phyloP scores from a whole-genome alignment of 2,113 vertebrate genomes.

The Muntiacus muntjak region DNA sequence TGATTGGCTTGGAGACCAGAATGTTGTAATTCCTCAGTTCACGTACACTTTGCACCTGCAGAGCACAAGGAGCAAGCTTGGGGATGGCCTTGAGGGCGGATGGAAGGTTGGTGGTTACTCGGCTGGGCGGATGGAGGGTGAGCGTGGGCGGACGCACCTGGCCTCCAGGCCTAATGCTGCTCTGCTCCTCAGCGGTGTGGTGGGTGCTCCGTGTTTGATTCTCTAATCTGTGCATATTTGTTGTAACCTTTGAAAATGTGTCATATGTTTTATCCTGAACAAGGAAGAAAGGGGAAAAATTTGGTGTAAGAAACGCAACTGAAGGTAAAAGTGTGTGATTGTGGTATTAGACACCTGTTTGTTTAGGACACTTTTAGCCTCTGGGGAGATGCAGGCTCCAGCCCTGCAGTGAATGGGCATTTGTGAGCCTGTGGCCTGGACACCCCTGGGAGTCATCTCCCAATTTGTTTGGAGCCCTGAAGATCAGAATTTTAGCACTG shows the following conservation, averaged over 20 bases:
- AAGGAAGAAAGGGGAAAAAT: neutral
- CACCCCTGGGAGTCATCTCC: neutral
- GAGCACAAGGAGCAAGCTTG: neutral
- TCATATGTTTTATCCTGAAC: neutral
- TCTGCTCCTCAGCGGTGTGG: neutral
- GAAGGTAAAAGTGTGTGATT: neutral
- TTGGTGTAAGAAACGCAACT: neutral
- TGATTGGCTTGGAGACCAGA: neutral
- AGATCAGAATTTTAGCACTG: neutral
- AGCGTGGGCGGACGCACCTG: rapidly evolving
- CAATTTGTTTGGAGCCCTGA: neutral
- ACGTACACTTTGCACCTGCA: neutral
- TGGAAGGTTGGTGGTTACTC: neutral
- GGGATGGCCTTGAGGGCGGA: neutral
- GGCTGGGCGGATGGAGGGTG: too few relatives aligned
- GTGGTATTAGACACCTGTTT: neutral
- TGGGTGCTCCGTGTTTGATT: neutral
- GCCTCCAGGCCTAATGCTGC: neutral
- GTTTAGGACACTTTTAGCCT: neutral
- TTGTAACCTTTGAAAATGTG: neutral
- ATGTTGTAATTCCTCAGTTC: neutral
- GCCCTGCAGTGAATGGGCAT: neutral
- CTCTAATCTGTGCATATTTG: neutral
- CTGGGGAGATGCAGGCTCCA: neutral
- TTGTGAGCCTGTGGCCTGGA: neutral